A percentile compares a stretch with the other conserved stretches of the same genome.
phyloP scores from a whole-genome alignment of 1,140 invertebrate species.

The Nixonia krombeini region DNA sequence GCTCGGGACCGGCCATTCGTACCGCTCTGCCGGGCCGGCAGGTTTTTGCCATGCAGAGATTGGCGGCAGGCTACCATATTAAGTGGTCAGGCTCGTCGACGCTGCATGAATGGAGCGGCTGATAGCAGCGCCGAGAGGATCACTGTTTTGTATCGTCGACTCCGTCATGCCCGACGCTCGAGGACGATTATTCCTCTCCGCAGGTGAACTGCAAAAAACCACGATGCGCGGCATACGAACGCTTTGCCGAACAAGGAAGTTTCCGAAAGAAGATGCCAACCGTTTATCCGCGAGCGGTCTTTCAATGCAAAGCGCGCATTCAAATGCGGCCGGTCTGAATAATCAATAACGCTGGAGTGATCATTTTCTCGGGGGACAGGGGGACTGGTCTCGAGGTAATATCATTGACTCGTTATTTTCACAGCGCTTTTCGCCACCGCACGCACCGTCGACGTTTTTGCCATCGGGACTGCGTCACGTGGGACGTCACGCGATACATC shows the following conservation, averaged over 20 bases:
- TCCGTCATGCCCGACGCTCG: too few species aligned
- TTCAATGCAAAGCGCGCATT: too few species aligned
- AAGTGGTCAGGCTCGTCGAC: slow-evolving; percentile 41
- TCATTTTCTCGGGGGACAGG: too few species aligned
- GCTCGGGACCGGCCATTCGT: slow-evolving; percentile 1
- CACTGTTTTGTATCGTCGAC: slow-evolving; percentile 37
- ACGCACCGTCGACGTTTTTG: neutral
- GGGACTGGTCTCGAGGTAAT: neutral
- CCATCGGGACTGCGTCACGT: neutral
- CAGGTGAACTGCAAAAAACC: slow-evolving; percentile 3
- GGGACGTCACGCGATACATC: neutral
- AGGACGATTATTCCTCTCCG: neutral
- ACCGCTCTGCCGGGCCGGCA: too few species aligned
- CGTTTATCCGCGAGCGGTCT: too few species aligned
- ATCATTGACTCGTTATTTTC: neutral
- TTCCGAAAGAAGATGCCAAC: slow-evolving; percentile 12
- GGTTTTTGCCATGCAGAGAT: slow-evolving; percentile 44
- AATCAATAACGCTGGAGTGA: too few species aligned
- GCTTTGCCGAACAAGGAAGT: slow-evolving; percentile 9
- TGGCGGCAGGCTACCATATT: slow-evolving; percentile 48
- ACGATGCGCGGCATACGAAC: slow-evolving; percentile 8
- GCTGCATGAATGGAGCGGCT: slow-evolving; percentile 47
- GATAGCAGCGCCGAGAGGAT: slow-evolving; percentile 23
- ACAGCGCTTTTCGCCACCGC: neutral
- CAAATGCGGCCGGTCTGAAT: too few species aligned